Base-by-base conservation (phyloP, 1,140 invertebrate species). In the Tribolium madens region DNA sequence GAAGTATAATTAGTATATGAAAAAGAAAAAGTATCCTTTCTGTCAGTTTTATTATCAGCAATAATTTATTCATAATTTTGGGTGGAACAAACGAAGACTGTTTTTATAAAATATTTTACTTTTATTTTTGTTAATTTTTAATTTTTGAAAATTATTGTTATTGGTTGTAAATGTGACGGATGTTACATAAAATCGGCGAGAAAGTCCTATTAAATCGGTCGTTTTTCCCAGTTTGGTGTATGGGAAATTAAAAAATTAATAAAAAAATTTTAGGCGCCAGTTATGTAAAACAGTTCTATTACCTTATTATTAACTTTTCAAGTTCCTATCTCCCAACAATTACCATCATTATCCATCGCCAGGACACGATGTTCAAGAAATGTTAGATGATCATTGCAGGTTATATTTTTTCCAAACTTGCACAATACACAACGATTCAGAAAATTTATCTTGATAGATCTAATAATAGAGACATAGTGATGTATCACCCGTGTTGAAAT, bases 61-160 rank as follows among this genome's bases (percentile, higher is more conserved):
- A n/a, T n/a, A n/a, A n/a, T n/a, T n/a, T n/a, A n/a, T n/a, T n/a
- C n/a, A n/a, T n/a, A n/a, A n/a, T n/a, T n/a, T n/a, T n/a, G n/a
- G n/a, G n/a, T n/a, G n/a, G n/a, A n/a, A n/a, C n/a, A n/a, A n/a
- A n/a, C n/a, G 15, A 52, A 31, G 5, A 52, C 14, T 52, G 50
- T 13, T 52, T 7, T n/a, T n/a, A n/a, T n/a, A n/a, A n/a, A n/a
- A 14, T 52, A 3, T 14, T 14, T 15, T 14, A 52, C 52, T 17
- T n/a, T 21, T 17, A 57, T 21, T 7, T 57, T 57, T 57, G 17
- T 10, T 9, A 4, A 42, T 42, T 57, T 26, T 57, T n/a, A n/a
- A n/a, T n/a, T n/a, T n/a, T n/a, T n/a, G n/a, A 57, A 57, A 57
- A 57, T 57, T 57, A 57, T 57, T 57, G 52, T 57, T 57, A 57